phyloP scores from a whole-genome alignment of 2,888 invertebrate genomes.

The Chrysolina haemoptera region DNA sequence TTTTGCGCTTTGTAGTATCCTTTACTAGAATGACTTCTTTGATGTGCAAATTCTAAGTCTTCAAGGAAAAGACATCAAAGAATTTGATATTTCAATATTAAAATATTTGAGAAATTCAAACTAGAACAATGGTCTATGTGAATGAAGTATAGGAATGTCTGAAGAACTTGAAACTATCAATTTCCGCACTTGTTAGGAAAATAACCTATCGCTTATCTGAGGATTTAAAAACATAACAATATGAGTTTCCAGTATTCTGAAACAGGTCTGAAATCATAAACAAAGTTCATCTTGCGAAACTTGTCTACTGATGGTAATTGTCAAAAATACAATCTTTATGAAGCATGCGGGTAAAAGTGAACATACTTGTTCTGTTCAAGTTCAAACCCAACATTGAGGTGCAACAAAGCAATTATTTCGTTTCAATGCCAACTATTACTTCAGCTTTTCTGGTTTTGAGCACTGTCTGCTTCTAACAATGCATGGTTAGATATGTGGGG shows the following conservation, averaged over 20 bases:
- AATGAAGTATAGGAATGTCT: background rate
- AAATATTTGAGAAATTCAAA: background rate
- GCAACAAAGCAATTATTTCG: conserved; percentile 8
- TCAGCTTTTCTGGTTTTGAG: background rate
- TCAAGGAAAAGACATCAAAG: too few species aligned
- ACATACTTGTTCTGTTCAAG: conserved; percentile 3
- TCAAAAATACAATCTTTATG: too few species aligned
- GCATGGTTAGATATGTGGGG: background rate
- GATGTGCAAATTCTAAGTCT: background rate
- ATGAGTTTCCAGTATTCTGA: too few species aligned
- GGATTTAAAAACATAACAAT: too few species aligned
- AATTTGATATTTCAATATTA: too few species aligned
- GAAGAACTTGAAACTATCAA: too few species aligned
- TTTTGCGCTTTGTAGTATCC: background rate
- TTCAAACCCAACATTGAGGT: conserved; percentile 4
- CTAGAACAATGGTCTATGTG: background rate
- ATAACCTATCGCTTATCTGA: too few species aligned
- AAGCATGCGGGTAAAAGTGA: too few species aligned
- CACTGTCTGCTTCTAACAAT: conserved; percentile 10
- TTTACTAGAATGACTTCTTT: background rate
- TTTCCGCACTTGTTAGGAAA: too few species aligned
- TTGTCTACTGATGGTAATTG: too few species aligned
- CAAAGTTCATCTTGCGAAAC: too few species aligned
- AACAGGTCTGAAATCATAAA: too few species aligned
- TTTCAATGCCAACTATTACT: conserved; percentile 11